Base-by-base conservation (phyloP, 2,888 invertebrate species). In the Spisula subtruncata region DNA sequence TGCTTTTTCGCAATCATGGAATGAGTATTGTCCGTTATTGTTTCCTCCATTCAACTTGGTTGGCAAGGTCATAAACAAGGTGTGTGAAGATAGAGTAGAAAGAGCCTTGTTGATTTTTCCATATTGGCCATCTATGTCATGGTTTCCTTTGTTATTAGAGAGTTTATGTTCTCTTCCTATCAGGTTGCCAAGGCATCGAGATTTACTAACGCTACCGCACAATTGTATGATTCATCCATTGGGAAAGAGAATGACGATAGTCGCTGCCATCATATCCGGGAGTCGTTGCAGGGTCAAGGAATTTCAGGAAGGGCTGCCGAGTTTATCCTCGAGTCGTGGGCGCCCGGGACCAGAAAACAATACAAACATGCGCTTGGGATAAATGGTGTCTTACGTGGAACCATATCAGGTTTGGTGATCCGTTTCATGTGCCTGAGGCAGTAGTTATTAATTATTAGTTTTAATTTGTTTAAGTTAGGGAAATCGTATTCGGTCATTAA, bases 61-160 rank as follows among this genome's bases (percentile, higher is more conserved):
- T 32, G 80, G 66, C 1, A 85, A 79, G 51, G 56, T 85, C 0
- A 10, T 85, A 1, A 79, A 79, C 35, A 85, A 80, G 41, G 54
- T 25, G 0, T 20, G 14, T 20, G 5, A 41, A 18, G 66, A 83
- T 41, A 25, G 66, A 48, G 85, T 85, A 4, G 54, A 80, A 41
- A 29, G 32, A 41, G 54, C n/a, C 1, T 16, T 85, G 0, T 25
- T 85, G 5, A 29, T 85, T 25, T 0, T 51, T 35, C 85, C 85
- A 16, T 56, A 56, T 56, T 56, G 56, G 56, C 56, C 56, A 1
- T 20, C 56, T 20, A 18, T n/a, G 20, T 5, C 85, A 48, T 92
- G 91, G 92, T 92, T 90, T 90, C 89, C 91, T 75, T 29, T 90
- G 48, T 25, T 92, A 14, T 82, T 87, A 48, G 66, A 85, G 20